Evolutionary conservation across 2,888 invertebrate genomes (phyloP).

Genomic region (Catonia carolina): DNA sequence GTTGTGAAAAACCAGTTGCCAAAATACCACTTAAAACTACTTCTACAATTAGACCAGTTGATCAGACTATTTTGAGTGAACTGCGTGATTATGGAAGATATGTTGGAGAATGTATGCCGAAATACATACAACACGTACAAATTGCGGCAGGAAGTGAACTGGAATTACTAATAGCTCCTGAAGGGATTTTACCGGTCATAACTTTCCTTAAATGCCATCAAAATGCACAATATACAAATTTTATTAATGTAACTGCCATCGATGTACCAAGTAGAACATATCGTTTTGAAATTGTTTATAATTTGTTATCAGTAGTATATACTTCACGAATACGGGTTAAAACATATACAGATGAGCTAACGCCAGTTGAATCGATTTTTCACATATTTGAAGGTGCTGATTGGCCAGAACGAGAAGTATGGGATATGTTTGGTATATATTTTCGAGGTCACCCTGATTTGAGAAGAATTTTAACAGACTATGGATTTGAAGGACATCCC

Average conservation of each 20-base stretch:
- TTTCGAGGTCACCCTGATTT: constrained; percentile 97
- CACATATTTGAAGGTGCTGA: constrained; percentile 84
- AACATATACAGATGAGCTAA: constrained; percentile 96
- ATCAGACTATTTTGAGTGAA: too few relatives aligned
- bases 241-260: constrained; percentile 87
- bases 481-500: constrained; percentile 99
- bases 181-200: constrained; percentile 87
- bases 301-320: constrained; percentile 82
- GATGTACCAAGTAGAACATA: constrained; percentile 85
- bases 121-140: constrained; percentile 93
- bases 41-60: too few relatives aligned
- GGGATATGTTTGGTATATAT: constrained; percentile 99
- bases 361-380: constrained; percentile 78
- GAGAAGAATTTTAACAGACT: constrained; percentile 94
- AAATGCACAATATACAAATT: constrained; percentile 82
- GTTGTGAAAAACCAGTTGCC: too few relatives aligned
- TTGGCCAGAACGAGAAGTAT: constrained; percentile 94
- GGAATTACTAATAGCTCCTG: constrained; percentile 82
- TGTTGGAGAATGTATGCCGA: constrained; percentile 89
- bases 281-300: constrained; percentile 93
- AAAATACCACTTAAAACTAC: too few relatives aligned
- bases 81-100: constrained; percentile 89
- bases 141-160: constrained; percentile 81
- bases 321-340: constrained; percentile 92
- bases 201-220: constrained; percentile 94